Conservation (phyloP, 2,888 invertebrate genomes). For the Campoplex nolae region DNA sequence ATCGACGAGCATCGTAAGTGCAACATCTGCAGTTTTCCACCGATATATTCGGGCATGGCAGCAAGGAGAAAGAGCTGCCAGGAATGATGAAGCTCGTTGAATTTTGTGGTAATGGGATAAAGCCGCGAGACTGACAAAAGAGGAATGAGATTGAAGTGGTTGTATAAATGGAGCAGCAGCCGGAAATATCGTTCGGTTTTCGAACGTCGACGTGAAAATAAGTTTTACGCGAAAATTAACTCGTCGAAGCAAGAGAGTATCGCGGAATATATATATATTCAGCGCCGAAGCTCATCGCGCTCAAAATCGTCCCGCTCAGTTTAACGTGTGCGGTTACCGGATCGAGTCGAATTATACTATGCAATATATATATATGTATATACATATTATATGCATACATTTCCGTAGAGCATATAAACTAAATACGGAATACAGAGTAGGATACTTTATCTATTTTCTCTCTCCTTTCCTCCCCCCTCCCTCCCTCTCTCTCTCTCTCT, state of each 20-base stretch:
- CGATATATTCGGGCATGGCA: slow-evolving; percentile 71
- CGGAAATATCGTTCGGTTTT: slow-evolving; percentile 79
- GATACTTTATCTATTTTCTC: slow-evolving; percentile 26
- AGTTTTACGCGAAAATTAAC: slow-evolving; percentile 76
- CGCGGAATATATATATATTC: slow-evolving; percentile 12
- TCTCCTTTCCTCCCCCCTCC: background rate
- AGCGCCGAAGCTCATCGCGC: slow-evolving; percentile 47
- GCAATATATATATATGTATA: background rate
- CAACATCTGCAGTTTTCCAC: slow-evolving; percentile 78
- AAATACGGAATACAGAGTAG: slow-evolving; percentile 37
- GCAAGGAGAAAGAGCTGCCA: slow-evolving; percentile 8
- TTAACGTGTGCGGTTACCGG: slow-evolving; percentile 58
- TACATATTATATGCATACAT: slow-evolving; percentile 12
- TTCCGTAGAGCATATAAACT: background rate
- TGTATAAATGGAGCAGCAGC: slow-evolving; percentile 58
- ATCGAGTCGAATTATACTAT: slow-evolving; percentile 2
- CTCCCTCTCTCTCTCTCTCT: background rate
- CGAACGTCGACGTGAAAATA: slow-evolving; percentile 79
- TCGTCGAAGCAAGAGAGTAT: slow-evolving; percentile 56
- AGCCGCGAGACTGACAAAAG: slow-evolving; percentile 65
- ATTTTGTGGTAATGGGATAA: slow-evolving; percentile 69
- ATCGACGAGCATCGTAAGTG: slow-evolving; percentile 11
- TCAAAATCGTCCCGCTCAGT: slow-evolving; percentile 64
- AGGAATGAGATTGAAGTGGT: slow-evolving; percentile 3
- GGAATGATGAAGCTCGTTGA: slow-evolving; percentile 45